Conservation (phyloP, 2,113 vertebrate genomes). For the Dascyllus trimaculatus region DNA sequence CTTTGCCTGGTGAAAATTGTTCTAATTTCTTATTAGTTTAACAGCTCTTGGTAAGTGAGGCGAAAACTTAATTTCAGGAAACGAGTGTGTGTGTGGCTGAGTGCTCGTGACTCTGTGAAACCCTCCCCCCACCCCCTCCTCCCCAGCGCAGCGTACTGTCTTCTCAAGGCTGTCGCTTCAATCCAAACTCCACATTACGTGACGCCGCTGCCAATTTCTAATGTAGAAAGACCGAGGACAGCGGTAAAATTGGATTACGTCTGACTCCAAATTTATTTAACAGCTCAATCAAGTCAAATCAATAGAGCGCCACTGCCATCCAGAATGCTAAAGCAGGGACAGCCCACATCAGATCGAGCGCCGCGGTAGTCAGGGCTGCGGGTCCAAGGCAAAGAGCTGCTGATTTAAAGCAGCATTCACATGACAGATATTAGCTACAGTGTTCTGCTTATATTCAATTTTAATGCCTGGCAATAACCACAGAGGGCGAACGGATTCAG, state of each 20-base stretch:
- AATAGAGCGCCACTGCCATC: conserved; percentile 49
- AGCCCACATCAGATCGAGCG: neutral
- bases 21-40: conserved; percentile 36
- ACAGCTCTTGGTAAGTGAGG: conserved; percentile 8
- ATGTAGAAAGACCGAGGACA: conserved; percentile 44
- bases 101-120: conserved; percentile 8
- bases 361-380: neutral
- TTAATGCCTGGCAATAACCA: conserved; percentile 2
- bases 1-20: conserved; percentile 8
- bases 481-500: neutral
- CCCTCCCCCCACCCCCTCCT: no score
- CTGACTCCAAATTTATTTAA: conserved; percentile 71
- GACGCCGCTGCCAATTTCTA: conserved; percentile 47
- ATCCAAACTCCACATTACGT: conserved; percentile 30
- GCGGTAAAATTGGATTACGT: conserved; percentile 59
- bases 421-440: neutral
- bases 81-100: neutral
- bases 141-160: neutral
- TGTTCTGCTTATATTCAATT: neutral
- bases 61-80: conserved; percentile 20
- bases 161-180: conserved; percentile 39
- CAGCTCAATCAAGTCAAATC: conserved; percentile 75
- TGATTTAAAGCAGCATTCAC: conserved; percentile 6
- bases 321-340: conserved; percentile 56
- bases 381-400: conserved; percentile 14